Evolutionary conservation across 2,888 invertebrate species (phyloP).

Genomic region (Dermolepida albohirtum): DNA sequence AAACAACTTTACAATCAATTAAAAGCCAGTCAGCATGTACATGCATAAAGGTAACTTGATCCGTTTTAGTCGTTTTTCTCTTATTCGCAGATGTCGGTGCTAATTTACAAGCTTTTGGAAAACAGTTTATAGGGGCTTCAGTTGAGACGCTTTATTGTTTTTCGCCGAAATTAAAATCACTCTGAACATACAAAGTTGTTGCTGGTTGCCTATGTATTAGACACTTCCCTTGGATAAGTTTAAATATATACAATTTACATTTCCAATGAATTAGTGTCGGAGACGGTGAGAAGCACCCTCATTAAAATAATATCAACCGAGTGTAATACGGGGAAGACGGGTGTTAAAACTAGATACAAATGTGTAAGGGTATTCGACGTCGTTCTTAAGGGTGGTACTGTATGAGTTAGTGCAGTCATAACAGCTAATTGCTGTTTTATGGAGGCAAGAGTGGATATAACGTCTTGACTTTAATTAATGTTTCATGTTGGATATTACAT

Average conservation of each 20-base stretch:
- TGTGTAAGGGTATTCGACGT: background rate
- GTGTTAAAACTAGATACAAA: background rate
- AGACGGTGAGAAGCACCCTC: slow-evolving; percentile 15
- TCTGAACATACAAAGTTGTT: background rate
- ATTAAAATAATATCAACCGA: slow-evolving; percentile 23
- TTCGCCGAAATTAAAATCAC: slow-evolving; percentile 37
- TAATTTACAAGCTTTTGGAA: slow-evolving; percentile 34
- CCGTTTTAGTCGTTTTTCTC: slow-evolving; percentile 14
- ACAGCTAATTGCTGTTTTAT: slow-evolving; percentile 14
- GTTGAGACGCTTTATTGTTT: slow-evolving; percentile 35
- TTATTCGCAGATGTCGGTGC: slow-evolving; percentile 25
- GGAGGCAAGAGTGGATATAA: slow-evolving; percentile 7
- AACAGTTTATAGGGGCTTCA: slow-evolving; percentile 25
- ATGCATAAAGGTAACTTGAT: slow-evolving; percentile 29
- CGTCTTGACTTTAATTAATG: slow-evolving; percentile 9
- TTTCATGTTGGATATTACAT: slow-evolving; percentile 1
- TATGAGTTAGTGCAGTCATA: slow-evolving; percentile 14
- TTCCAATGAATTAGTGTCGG: slow-evolving; percentile 21
- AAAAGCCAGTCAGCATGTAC: slow-evolving; percentile 22
- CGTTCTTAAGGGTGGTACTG: slow-evolving; percentile 1
- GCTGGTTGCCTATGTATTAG: slow-evolving; percentile 11
- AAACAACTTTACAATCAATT: slow-evolving; percentile 26
- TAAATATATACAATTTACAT: slow-evolving; percentile 25
- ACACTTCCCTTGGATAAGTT: slow-evolving; percentile 13
- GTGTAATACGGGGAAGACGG: background rate